Base-by-base conservation (phyloP, 2,797 vertebrate genomes). In the Melanotaenia parkinsoni region DNA sequence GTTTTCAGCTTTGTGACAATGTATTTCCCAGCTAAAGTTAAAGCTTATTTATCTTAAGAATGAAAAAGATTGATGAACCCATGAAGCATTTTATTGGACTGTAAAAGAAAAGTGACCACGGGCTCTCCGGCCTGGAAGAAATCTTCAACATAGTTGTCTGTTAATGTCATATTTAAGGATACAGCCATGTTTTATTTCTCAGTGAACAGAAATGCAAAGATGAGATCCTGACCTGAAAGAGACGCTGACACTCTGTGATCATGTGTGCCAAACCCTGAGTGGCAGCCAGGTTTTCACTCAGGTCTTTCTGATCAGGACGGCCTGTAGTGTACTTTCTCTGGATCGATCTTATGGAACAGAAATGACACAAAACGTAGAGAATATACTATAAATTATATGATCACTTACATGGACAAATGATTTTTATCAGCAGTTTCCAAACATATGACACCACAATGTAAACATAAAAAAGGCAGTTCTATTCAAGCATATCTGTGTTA, bases 191-290 rank as follows among this genome's bases (percentile, higher is more conserved):
- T n/a, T 74, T 38, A 33, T 70, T 51, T 70, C 60, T 63, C 14
- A 14, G n/a, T 32, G 58, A 72, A 58, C 30, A 59, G 20, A 63
- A 72, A 37, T 59, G 22, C 56, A 57, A 6, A 35, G 56, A 20
- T 0, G 58, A 50, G 67, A 65, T 70, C n/a, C 76, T 93, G 83
- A 98, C 98, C 96, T 98, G 96, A 85, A 99, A 99, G 86, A 99
- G 95, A 70, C 80, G 94, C 81, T 96, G 94, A 77, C 97, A 97
- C 92, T 99, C 97, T 50, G 91, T 90, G 92, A 99, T 99, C 98
- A 99, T 99, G 89, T 99, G 98, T 45, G 97, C 93, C 64, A 99
- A 95, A 50, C 98, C 98, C 88, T 99, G 97, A 61, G 96, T 98
- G 57, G 98, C 98, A 0, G 98, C 98, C 92, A 98, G 91, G 86